A percentile compares a stretch with the other conserved stretches of the same genome.
Evolutionary conservation across 2,797 vertebrate species (phyloP).

Genomic region (Sus cebifrons): DNA sequence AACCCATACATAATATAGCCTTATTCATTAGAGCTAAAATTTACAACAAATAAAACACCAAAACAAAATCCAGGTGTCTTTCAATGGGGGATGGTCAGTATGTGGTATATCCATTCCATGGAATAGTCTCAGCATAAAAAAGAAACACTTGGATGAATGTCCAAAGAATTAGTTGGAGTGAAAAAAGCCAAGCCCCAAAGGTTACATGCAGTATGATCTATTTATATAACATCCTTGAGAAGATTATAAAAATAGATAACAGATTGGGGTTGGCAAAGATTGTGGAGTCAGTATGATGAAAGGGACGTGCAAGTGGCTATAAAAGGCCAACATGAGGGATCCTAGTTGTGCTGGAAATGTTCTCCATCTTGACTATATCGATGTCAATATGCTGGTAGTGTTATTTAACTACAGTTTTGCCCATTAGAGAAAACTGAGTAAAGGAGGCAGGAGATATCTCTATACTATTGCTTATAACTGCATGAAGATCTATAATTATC

Average conservation of each 20-base stretch:
- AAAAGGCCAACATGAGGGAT: neutral
- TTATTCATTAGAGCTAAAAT: neutral
- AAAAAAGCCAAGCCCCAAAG: neutral
- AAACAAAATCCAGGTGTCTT: too few relatives aligned
- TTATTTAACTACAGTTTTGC: neutral
- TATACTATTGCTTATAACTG: neutral
- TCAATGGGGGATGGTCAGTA: neutral
- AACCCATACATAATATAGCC: neutral
- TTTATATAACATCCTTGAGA: neutral
- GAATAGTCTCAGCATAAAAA: neutral
- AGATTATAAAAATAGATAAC: neutral
- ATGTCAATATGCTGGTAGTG: neutral
- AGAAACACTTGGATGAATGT: neutral
- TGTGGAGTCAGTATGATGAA: neutral
- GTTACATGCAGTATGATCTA: neutral
- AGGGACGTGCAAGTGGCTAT: neutral
- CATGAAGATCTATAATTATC: neutral
- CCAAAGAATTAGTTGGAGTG: neutral
- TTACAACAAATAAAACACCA: neutral
- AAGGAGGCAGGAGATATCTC: neutral
- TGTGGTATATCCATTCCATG: neutral
- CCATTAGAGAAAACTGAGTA: neutral
- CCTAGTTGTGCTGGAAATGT: neutral
- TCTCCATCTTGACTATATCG: neutral
- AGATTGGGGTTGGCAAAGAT: neutral